Evolutionary conservation across 2,797 vertebrate genomes (phyloP).

Genomic region (Vireo griseus): DNA sequence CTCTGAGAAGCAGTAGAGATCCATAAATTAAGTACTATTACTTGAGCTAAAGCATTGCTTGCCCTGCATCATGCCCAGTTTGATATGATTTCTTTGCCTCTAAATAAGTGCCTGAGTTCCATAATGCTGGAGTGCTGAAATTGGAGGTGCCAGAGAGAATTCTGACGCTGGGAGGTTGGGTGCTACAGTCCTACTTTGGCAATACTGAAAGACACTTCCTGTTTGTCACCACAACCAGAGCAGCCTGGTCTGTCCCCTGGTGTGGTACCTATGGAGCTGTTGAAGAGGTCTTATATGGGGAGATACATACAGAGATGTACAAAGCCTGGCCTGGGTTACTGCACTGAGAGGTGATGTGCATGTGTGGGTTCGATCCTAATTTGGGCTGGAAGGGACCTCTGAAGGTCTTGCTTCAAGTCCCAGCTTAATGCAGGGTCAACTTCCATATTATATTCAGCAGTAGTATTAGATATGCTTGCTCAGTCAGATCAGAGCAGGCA

Average conservation of each 20-base stretch:
- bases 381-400: neutral
- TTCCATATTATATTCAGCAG: neutral
- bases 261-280: neutral
- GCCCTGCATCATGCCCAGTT: neutral
- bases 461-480: neutral
- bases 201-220: neutral
- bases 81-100: neutral
- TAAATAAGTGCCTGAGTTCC: neutral
- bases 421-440: neutral
- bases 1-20: neutral
- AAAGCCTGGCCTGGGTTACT: neutral
- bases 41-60: neutral
- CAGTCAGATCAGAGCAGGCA: neutral
- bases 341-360: neutral
- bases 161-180: neutral
- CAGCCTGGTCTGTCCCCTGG: neutral
- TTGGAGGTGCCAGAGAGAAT: neutral
- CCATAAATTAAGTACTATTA: neutral
- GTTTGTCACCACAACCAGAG: neutral
- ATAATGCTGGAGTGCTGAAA: neutral
- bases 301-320: fast-evolving
- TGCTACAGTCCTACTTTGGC: neutral
- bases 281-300: neutral
- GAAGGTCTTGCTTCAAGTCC: neutral
- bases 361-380: neutral